Percentiles rank a stretch among this genome's conserved stretches.
These are phyloP conservation scores for Pygoscelis antarcticus DNA, from an alignment of 2,113 vertebrate species.

Conservation along the genomic window DNA sequence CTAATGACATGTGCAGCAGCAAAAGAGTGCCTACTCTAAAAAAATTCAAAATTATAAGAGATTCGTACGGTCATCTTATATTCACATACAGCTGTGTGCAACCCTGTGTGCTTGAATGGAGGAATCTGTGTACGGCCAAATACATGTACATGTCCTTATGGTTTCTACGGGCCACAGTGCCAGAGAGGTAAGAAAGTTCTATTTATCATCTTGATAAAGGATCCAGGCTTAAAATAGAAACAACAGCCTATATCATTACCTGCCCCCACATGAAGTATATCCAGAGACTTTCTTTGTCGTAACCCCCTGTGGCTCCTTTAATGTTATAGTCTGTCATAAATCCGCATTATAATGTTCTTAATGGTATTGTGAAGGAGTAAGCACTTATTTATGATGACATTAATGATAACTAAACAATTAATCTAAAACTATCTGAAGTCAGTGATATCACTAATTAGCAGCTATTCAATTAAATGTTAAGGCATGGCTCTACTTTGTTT, in stretches of 20 bases:
- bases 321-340: not conserved
- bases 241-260: not conserved
- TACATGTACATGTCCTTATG: conserved; percentile 74
- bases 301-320: not conserved
- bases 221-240: not conserved
- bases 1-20: not conserved
- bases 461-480: not conserved
- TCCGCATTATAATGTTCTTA: not conserved
- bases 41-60: not conserved
- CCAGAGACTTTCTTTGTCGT: not conserved
- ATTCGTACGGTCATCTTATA: not conserved
- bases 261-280: not conserved
- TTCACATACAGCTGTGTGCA: conserved; percentile 77
- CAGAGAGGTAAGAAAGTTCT: conserved; percentile 76
- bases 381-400: not conserved
- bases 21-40: not conserved
- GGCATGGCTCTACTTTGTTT: not conserved
- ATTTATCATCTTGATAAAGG: conserved; percentile 9
- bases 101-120: conserved; percentile 81
- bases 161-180: conserved; percentile 77
- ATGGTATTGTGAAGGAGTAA: not conserved
- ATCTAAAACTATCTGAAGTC: not conserved
- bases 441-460: not conserved
- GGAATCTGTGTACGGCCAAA: conserved; percentile 78
- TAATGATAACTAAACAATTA: not conserved